A percentile compares a stretch with the other conserved stretches of the same genome.
Conservation (phyloP, 2,888 invertebrate species). For the Eretmocerus hayati region DNA sequence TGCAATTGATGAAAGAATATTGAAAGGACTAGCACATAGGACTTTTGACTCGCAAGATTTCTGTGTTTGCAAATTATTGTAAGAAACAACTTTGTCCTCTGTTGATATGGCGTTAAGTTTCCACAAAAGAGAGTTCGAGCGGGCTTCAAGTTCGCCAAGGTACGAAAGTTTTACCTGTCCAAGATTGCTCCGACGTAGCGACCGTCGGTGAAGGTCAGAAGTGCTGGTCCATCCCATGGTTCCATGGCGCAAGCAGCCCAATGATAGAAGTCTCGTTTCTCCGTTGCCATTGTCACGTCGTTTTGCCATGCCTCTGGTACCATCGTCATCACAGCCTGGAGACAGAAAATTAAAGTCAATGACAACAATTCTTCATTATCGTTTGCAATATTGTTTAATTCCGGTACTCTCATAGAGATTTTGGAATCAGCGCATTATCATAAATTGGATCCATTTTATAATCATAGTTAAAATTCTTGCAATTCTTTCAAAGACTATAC, state of each 20-base stretch:
- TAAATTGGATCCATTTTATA: slow-evolving; percentile 18
- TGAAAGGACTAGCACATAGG: not conserved
- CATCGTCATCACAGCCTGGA: slow-evolving; percentile 95
- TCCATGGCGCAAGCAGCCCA: slow-evolving; percentile 99
- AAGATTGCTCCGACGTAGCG: slow-evolving; percentile 85
- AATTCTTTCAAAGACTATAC: not conserved
- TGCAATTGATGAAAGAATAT: too few relatives aligned
- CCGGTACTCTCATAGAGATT: not conserved
- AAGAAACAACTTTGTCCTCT: slow-evolving; percentile 8
- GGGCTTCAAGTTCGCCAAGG: not conserved
- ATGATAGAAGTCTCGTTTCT: slow-evolving; percentile 92
- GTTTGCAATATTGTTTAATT: not conserved
- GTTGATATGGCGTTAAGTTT: slow-evolving; percentile 15
- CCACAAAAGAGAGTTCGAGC: slow-evolving; percentile 15
- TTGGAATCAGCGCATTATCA: slow-evolving; percentile 11
- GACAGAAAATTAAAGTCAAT: not conserved
- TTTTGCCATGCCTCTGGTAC: slow-evolving; percentile 99
- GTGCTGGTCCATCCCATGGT: slow-evolving; percentile 98
- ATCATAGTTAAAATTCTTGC: slow-evolving; percentile 2
- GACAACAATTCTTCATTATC: not conserved
- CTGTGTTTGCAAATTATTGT: not conserved
- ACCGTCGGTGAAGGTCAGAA: slow-evolving; percentile 96
- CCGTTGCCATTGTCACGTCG: slow-evolving; percentile 82
- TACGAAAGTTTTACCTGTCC: slow-evolving; percentile 51
- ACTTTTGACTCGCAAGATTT: not conserved